Conservation (phyloP, 2,113 vertebrate genomes). For the Thryonomys swinderianus region DNA sequence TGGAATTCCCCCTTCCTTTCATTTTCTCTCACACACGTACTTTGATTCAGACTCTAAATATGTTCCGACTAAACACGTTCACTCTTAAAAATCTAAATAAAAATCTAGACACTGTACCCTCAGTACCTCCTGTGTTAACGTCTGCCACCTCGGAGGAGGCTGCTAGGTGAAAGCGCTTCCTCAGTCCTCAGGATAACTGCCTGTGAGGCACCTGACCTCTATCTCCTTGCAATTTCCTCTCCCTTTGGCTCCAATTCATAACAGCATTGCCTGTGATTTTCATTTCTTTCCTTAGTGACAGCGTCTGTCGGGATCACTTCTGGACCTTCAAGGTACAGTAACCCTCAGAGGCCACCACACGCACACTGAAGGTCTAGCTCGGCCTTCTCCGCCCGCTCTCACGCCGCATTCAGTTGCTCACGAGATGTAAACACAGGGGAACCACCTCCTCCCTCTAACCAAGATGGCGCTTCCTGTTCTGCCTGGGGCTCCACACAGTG, state of each 20-base stretch:
- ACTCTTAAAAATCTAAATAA: not conserved
- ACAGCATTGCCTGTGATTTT: not conserved
- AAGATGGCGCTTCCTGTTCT: not conserved
- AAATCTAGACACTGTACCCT: not conserved
- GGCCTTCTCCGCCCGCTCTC: not conserved
- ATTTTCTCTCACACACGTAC: not conserved
- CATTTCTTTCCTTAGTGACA: not conserved
- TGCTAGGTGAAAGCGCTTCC: not conserved
- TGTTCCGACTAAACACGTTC: not conserved
- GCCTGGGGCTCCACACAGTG: not conserved
- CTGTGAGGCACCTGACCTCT: not conserved
- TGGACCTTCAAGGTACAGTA: not conserved
- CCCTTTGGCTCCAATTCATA: not conserved
- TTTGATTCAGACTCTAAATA: not conserved
- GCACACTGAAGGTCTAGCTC: not conserved
- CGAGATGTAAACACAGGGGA: not conserved
- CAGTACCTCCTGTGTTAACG: not conserved
- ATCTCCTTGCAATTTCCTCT: slow-evolving; percentile 12
- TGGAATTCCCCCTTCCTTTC: not conserved
- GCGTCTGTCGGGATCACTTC: not conserved
- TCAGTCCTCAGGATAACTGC: not conserved
- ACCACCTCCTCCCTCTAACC: not conserved
- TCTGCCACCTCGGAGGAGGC: not conserved
- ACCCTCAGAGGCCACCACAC: not conserved
- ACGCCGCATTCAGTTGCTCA: not conserved